Evolutionary conservation across 2,888 invertebrate species (phyloP), one percentile per base, ranked within the genome.

Genomic region (Luffia ferchaultella): DNA sequence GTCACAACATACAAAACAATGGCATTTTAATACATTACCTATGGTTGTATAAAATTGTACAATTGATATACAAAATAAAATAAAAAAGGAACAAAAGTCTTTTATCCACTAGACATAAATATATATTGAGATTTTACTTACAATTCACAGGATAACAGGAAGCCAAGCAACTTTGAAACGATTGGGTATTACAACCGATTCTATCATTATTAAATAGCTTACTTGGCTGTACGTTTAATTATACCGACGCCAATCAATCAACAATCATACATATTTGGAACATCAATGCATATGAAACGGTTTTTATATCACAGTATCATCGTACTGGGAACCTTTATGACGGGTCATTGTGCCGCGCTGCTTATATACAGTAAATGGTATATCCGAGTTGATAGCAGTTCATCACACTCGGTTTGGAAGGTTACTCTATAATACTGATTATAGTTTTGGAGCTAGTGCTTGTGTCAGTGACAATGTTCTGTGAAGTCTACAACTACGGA

Each of bases 401-500:
- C 9, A 12, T 30, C 30, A 12, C 30, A 3, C 12, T 30, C 12
- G 30, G 30, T 30, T 30, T 30, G 5, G 12, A 30, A 30, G 30
- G 30, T 30, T 30, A 3, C 3, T 30, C 30, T 30, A 30, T 30
- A 30, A 30, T 30, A 30, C 30, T 30, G 30, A n/a, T 30, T 30
- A 30, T 30, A 30, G 30, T 30, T 3, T n/a, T 30, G 30, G 5
- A 30, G 17, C 42, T 42, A 46, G 18, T n/a, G 45, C 49, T 18
- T 30, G 42, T 68, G 72, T 88, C 88, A 96, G 86, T 97, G 96
- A 79, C 96, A 97, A 75, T 97, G 96, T 88, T 97, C 97, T 51
- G 96, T 96, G 53, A 96, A 93, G 72, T 97, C 96, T 1, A 96
- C 95, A 49, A 95, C 92, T 15, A 96, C 92, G 0, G 95, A 93